Evolutionary conservation across 2,888 invertebrate genomes (phyloP).

Genomic region (Celastrina argiolus): DNA sequence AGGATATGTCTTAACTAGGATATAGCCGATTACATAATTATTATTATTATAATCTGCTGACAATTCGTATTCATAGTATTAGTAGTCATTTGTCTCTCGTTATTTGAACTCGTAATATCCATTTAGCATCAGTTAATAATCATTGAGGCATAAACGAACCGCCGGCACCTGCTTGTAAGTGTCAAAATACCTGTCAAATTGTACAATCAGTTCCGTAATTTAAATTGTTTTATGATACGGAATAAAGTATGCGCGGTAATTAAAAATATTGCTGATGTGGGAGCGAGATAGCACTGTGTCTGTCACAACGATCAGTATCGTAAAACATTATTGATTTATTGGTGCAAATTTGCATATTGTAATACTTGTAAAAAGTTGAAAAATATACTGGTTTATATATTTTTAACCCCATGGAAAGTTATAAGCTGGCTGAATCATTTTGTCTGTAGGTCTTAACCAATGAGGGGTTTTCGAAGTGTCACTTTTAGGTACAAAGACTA

Average conservation of each 20-base stretch:
- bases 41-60: too few relatives aligned
- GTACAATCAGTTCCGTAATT: not conserved
- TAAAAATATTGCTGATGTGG: not conserved
- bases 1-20: too few relatives aligned
- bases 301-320: not conserved
- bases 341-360: not conserved
- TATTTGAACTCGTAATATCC: not conserved
- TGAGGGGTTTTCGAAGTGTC: too few relatives aligned
- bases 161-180: not conserved
- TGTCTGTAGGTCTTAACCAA: too few relatives aligned
- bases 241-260: not conserved
- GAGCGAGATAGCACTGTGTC: not conserved
- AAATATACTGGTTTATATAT: too few relatives aligned
- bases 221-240: slow-evolving; percentile 3
- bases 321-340: not conserved
- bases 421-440: too few relatives aligned
- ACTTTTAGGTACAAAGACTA: too few relatives aligned
- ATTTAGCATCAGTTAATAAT: not conserved
- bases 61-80: too few relatives aligned
- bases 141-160: not conserved
- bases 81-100: too few relatives aligned
- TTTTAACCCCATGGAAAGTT: too few relatives aligned
- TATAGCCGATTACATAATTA: too few relatives aligned
- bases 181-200: slow-evolving; percentile 18
- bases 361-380: too few relatives aligned